Evolutionary conservation across 2,113 vertebrate genomes (phyloP).

Genomic region (Lepus americanus): DNA sequence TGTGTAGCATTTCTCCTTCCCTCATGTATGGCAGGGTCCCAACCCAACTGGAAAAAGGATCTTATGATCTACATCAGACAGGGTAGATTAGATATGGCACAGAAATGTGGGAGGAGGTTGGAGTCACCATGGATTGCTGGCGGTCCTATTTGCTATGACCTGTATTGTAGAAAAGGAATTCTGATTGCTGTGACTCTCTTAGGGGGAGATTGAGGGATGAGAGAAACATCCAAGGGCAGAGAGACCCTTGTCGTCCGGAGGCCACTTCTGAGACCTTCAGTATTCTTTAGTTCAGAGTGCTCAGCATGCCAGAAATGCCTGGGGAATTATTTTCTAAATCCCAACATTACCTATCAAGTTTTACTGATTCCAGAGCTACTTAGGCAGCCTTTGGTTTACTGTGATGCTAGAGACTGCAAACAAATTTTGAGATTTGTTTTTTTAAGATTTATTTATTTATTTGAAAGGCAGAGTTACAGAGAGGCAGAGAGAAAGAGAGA

Average conservation of each 20-base stretch:
- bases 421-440: background rate
- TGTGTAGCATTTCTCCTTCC: no score
- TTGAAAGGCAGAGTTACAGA: no score
- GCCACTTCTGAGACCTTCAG: background rate
- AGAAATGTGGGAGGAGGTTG: background rate
- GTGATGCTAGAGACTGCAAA: background rate
- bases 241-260: background rate
- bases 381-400: background rate
- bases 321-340: background rate
- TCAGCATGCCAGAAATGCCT: background rate
- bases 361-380: background rate
- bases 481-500: no score
- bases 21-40: no score
- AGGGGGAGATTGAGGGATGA: background rate
- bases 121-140: background rate
- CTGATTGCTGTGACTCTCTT: background rate
- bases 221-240: background rate
- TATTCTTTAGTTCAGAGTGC: background rate
- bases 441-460: no score
- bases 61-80: background rate
- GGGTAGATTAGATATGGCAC: background rate
- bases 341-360: background rate
- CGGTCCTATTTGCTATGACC: no score
- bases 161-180: background rate
- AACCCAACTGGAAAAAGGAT: background rate